Conservation (phyloP, 2,797 vertebrate genomes). For the Squalus acanthias region DNA sequence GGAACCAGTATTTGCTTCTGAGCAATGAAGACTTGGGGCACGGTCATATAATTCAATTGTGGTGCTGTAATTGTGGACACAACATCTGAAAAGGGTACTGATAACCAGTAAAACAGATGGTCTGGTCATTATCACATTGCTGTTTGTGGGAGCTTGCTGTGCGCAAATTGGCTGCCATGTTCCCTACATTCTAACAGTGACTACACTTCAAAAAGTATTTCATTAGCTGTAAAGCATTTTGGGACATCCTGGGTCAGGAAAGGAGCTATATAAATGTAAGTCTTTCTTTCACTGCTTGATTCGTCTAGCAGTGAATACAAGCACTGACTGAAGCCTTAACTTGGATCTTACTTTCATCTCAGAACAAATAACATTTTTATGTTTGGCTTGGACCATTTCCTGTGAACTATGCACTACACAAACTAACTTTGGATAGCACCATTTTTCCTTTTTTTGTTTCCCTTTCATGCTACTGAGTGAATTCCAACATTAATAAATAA, state of each 20-base stretch:
- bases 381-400: conserved; percentile 7
- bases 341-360: conserved; percentile 2
- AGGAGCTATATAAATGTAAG: background rate
- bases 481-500: conserved; percentile 9
- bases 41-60: background rate
- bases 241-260: background rate
- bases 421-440: conserved; percentile 2
- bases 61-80: background rate
- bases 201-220: background rate
- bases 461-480: background rate
- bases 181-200: background rate
- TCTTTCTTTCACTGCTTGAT: background rate
- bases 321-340: background rate
- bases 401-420: background rate
- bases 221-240: background rate
- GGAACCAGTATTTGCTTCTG: background rate
- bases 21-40: background rate
- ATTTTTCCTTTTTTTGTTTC: background rate
- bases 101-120: background rate
- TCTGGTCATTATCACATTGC: background rate
- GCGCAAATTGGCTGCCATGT: background rate
- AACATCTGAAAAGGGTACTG: background rate
- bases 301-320: background rate
- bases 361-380: conserved; percentile 13
- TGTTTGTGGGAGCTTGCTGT: background rate